phyloP scores from a whole-genome alignment of 2,797 vertebrate genomes.

The Alosa sapidissima region DNA sequence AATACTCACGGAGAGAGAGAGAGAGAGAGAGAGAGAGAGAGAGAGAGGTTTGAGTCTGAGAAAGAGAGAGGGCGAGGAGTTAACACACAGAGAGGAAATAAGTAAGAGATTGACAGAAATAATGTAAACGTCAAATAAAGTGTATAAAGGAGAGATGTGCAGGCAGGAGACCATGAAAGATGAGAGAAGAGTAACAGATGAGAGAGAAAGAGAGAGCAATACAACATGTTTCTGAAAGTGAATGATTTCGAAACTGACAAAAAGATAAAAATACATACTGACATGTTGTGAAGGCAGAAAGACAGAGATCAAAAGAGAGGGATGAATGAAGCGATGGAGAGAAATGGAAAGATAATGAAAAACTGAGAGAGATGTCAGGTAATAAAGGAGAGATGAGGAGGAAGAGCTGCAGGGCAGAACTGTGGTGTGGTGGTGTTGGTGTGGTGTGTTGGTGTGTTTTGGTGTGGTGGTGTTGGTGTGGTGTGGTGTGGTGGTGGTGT shows the following conservation, averaged over 20 bases:
- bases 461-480: background rate
- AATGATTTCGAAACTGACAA: background rate
- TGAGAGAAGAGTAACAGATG: background rate
- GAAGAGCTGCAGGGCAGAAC: too few species aligned
- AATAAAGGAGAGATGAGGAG: background rate
- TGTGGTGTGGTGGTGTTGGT: too few species aligned
- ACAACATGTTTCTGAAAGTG: background rate
- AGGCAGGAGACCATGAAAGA: background rate
- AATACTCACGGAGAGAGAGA: background rate
- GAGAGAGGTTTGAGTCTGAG: background rate
- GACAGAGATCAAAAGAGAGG: background rate
- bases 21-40: conserved; percentile 33
- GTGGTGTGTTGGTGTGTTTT: too few species aligned
- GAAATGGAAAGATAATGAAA: conserved; percentile 26
- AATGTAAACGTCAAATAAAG: background rate
- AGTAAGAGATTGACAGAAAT: background rate
- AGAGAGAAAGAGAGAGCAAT: background rate
- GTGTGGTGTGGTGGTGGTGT: too few species aligned
- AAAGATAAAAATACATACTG: background rate
- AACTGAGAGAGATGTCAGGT: background rate
- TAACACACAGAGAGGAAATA: background rate
- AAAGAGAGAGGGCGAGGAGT: background rate
- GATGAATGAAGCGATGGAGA: background rate
- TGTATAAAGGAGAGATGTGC: background rate
- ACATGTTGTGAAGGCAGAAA: too few species aligned